These are phyloP conservation scores for Cotesia chilonis DNA, from an alignment of 1,140 invertebrate genomes.

Conservation along the genomic window DNA sequence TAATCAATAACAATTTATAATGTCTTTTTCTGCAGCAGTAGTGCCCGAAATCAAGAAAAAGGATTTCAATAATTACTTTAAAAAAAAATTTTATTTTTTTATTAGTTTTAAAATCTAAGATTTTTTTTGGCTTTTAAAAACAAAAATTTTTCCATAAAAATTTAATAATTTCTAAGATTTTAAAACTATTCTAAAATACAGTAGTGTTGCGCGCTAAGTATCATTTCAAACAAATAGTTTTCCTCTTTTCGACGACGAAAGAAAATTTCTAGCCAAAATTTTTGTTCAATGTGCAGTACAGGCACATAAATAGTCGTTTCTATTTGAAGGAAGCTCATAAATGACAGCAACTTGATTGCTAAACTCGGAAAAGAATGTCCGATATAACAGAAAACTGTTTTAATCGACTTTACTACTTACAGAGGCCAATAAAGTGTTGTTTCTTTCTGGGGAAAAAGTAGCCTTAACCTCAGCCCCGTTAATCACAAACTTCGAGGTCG, in stretches of 20 bases:
- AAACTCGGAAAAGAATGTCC: background rate
- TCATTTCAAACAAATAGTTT: no score
- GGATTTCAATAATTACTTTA: background rate
- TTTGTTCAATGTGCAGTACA: background rate
- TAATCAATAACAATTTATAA: no score
- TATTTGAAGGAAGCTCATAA: background rate
- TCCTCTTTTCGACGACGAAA: background rate
- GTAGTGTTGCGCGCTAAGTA: no score
- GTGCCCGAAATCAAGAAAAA: background rate
- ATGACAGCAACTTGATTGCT: background rate
- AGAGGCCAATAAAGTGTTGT: conserved; percentile 64
- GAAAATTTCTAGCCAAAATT: background rate
- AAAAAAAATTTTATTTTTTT: no score
- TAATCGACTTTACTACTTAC: conserved; percentile 65
- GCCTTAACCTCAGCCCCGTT: conserved; percentile 24
- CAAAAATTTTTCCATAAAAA: no score
- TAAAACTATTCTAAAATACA: no score
- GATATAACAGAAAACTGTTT: conserved; percentile 43
- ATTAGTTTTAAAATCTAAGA: no score
- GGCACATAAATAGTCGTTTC: background rate
- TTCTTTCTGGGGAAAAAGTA: conserved; percentile 11
- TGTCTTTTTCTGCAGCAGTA: no score
- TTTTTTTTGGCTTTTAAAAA: no score
- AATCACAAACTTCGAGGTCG: conserved; percentile 8
- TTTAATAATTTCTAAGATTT: no score